phyloP scores from a whole-genome alignment of 2,113 vertebrate genomes.

The Merops nubicus region DNA sequence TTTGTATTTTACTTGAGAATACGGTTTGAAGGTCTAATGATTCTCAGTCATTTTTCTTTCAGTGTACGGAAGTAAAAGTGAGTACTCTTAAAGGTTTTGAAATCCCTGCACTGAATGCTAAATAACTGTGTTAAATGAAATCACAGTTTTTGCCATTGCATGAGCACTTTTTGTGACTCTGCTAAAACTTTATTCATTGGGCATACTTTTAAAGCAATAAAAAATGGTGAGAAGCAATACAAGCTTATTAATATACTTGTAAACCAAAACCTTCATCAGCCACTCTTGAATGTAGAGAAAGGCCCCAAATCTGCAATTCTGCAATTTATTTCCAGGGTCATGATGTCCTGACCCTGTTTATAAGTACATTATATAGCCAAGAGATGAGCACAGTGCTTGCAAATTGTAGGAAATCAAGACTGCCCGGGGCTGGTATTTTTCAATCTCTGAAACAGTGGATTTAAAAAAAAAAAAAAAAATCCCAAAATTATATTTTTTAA shows the following conservation, averaged over 20 bases:
- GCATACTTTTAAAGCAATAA: neutral
- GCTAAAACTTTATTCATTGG: neutral
- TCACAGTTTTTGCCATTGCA: neutral
- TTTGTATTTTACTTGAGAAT: neutral
- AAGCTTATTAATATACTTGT: slow-evolving; percentile 28
- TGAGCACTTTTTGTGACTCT: neutral
- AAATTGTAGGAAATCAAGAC: slow-evolving; percentile 43
- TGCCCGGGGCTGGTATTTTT: slow-evolving; percentile 29
- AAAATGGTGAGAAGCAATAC: slow-evolving; percentile 8
- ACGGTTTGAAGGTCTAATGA: neutral
- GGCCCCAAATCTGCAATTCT: neutral
- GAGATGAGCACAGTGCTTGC: slow-evolving; percentile 23
- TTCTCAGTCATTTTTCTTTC: slow-evolving; percentile 5
- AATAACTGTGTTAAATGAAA: neutral
- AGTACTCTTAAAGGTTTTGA: neutral
- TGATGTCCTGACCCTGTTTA: slow-evolving; percentile 32
- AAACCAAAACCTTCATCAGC: neutral
- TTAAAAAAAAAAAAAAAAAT: too few species aligned
- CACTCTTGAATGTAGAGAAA: slow-evolving; percentile 42
- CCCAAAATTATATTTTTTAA: neutral
- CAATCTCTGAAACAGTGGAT: neutral
- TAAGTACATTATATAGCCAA: slow-evolving; percentile 50
- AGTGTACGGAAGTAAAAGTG: neutral
- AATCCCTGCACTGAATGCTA: neutral
- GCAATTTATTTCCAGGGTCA: slow-evolving; percentile 49